phyloP scores from a whole-genome alignment of 2,888 invertebrate genomes.

The Thera britannica region DNA sequence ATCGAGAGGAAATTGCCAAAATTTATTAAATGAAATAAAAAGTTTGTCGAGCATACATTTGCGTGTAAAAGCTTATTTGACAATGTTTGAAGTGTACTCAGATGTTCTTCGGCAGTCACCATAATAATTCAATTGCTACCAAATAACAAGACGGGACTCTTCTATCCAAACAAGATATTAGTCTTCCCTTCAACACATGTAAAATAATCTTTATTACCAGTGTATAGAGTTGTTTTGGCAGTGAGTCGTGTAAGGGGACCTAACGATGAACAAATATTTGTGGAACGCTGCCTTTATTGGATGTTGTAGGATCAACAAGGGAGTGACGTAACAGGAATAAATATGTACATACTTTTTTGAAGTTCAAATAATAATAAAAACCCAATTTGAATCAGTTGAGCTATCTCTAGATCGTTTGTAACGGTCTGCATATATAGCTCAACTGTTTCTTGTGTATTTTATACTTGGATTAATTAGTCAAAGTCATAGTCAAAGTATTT shows the following conservation, averaged over 20 bases:
- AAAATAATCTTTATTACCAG: constrained; percentile 29
- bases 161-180: constrained; percentile 14
- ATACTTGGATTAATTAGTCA: no score
- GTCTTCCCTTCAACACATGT: background rate
- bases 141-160: constrained; percentile 11
- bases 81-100: constrained; percentile 6
- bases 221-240: constrained; percentile 33
- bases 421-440: no score
- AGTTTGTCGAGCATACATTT: no score
- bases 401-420: no score
- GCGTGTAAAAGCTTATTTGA: background rate
- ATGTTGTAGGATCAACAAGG: constrained; percentile 52
- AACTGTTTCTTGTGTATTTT: no score
- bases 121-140: constrained; percentile 17
- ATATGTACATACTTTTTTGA: background rate
- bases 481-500: no score
- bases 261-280: constrained; percentile 75
- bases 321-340: constrained; percentile 47
- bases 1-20: no score
- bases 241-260: constrained; percentile 34
- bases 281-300: constrained; percentile 57
- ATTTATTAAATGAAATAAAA: no score
- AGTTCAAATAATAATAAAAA: background rate
- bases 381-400: no score
- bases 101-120: constrained; percentile 10